phyloP scores from a whole-genome alignment of 2,113 vertebrate species.

The Ginglymostoma cirratum region DNA sequence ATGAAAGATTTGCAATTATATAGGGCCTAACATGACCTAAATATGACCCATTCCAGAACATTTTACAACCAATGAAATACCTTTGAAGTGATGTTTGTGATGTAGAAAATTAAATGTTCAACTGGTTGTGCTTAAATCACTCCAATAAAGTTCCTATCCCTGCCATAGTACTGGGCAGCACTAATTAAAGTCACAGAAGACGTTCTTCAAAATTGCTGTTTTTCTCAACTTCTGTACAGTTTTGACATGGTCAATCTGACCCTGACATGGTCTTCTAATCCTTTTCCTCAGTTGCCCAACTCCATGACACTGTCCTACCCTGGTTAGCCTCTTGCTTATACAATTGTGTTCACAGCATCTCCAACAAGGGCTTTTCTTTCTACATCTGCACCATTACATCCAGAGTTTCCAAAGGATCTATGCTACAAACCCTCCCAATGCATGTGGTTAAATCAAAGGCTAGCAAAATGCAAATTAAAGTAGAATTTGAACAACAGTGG shows the following conservation, averaged over 20 bases:
- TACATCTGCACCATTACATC: background rate
- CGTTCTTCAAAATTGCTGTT: too few relatives aligned
- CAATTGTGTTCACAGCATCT: too few relatives aligned
- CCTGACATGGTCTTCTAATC: background rate
- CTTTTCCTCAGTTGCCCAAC: background rate
- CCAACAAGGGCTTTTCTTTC: background rate
- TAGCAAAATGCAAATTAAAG: too few relatives aligned
- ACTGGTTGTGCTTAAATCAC: background rate
- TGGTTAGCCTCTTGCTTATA: background rate
- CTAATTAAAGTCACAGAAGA: background rate
- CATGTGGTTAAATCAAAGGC: too few relatives aligned
- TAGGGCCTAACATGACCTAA: background rate
- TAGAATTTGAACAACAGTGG: too few relatives aligned
- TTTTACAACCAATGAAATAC: background rate
- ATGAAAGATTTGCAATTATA: background rate
- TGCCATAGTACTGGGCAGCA: background rate
- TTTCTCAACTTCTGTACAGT: background rate
- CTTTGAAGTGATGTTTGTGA: background rate
- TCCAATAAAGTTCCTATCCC: background rate
- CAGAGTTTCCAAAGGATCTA: background rate
- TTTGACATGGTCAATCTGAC: background rate
- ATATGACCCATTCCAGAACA: background rate
- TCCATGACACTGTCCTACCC: background rate
- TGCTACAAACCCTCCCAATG: background rate
- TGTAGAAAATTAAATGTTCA: background rate